Evolutionary conservation across 2,113 vertebrate genomes (phyloP).

Genomic region (Tricholaema leucomelas): DNA sequence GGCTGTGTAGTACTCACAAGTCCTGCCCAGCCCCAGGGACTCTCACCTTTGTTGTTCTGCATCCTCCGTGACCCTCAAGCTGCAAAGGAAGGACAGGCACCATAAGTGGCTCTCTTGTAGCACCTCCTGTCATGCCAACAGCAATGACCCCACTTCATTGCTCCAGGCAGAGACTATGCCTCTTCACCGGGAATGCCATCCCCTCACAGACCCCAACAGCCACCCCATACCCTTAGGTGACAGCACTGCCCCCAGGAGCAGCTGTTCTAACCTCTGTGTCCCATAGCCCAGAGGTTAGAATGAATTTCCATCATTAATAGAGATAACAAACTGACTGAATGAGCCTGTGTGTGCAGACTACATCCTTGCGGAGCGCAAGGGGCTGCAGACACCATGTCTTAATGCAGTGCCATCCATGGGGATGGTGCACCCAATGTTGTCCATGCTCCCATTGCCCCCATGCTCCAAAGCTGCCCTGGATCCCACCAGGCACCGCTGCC

Average conservation of each 20-base stretch:
- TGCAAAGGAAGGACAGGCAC: slow-evolving; percentile 37
- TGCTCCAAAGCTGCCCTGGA: neutral
- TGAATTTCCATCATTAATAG: neutral
- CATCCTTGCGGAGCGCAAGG: fast-evolving
- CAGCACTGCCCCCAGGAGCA: fast-evolving
- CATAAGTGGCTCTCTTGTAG: fast-evolving
- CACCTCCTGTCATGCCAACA: neutral
- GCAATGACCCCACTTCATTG: neutral
- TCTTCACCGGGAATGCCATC: fast-evolving
- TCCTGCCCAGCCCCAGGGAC: fast-evolving
- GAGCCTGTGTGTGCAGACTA: neutral
- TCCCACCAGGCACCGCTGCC: neutral
- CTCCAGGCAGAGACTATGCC: fast-evolving
- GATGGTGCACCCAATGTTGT: neutral
- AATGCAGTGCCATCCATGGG: neutral
- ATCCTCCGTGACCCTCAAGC: neutral
- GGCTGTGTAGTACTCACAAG: neutral
- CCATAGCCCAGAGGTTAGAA: neutral
- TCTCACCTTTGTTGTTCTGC: slow-evolving; percentile 45
- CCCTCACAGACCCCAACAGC: fast-evolving
- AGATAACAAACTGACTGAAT: neutral
- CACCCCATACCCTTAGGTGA: fast-evolving
- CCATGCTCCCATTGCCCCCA: fast-evolving
- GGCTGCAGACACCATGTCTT: neutral
- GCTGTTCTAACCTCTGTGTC: neutral